Base-by-base conservation (phyloP, 2,888 invertebrate species). In the Chrysolina haemoptera region DNA sequence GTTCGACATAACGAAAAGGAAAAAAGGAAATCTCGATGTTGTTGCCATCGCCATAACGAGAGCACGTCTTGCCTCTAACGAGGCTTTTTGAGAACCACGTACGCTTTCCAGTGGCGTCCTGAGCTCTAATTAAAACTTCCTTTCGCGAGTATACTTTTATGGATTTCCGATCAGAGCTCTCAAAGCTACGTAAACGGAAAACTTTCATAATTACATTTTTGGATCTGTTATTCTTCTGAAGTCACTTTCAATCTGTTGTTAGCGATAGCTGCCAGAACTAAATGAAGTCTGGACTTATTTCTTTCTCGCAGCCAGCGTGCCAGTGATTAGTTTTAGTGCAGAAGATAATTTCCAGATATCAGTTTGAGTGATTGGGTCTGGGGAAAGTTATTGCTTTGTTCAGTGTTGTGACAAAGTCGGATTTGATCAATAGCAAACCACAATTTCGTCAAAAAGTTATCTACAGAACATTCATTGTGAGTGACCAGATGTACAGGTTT, bases 61-160 rank as follows among this genome's bases (percentile, higher is more conserved):
- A 53, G 50, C 66, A 66, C 50, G 66, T 66, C 35, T 50, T 35
- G 77, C 78, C 79, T 82, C 82, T 83, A 84, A 85, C 84, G 82
- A 84, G 82, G 78, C 74, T 83, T 85, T 82, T 83, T 84, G 83
- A 84, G 82, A 73, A 78, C 74, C 75, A 75, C 78, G 79, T 82
- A 83, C 53, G 5, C 53, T 53, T 80, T 83, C 22, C 68, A 62
- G 67, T 71, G 67, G 65, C 69, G 72, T 73, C 35, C 62, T 43
- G 53, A 62, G 27, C 62, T 65, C 64, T 64, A 73, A 73, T 73
- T 73, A 69, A 73, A 73, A 69, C 65, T 73, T 64, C 48, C 68
- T 68, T 62, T 22, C 67, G 20, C 18, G 18, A 46, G 43, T 65
- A 46, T 63, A 22, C 53, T 53, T 10, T 20, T 53, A 20, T 53